Percentiles rank a stretch among this genome's conserved stretches.
These are phyloP conservation scores for Serinus canaria DNA, from an alignment of 2,113 vertebrate species.

Conservation along the genomic window DNA sequence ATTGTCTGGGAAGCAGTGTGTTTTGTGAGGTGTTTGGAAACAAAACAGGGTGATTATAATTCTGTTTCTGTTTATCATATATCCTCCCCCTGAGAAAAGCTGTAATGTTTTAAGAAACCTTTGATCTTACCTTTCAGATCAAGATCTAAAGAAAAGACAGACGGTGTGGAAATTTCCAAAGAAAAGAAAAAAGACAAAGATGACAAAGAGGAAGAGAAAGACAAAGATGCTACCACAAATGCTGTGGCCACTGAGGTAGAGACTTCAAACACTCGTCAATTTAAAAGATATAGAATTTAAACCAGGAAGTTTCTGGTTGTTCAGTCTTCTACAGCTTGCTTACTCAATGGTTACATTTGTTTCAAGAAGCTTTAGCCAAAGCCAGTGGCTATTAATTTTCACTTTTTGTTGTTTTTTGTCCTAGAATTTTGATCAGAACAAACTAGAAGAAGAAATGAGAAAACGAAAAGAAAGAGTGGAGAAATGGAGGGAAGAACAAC, in stretches of 20 bases:
- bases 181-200: constrained; percentile 97
- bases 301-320: not conserved
- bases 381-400: not conserved
- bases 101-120: not conserved
- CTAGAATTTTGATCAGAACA: constrained; percentile 98
- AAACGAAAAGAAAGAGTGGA: constrained; percentile 98
- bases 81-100: not conserved
- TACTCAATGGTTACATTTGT: not conserved
- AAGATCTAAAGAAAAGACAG: constrained; percentile 89
- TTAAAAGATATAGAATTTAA: not conserved
- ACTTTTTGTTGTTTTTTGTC: not conserved
- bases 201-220: constrained; percentile 95
- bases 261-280: not conserved
- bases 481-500: constrained; percentile 97
- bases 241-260: constrained; percentile 41
- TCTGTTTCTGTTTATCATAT: not conserved
- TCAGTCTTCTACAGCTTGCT: not conserved
- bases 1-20: not conserved
- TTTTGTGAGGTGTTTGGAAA: not conserved
- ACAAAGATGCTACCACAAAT: constrained; percentile 87
- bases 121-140: constrained; percentile 65
- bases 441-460: constrained; percentile 98
- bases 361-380: not conserved
- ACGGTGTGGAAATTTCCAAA: constrained; percentile 78
- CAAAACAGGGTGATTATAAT: not conserved